Base-by-base conservation (phyloP, 1,140 invertebrate species). In the Magallana gigas region DNA sequence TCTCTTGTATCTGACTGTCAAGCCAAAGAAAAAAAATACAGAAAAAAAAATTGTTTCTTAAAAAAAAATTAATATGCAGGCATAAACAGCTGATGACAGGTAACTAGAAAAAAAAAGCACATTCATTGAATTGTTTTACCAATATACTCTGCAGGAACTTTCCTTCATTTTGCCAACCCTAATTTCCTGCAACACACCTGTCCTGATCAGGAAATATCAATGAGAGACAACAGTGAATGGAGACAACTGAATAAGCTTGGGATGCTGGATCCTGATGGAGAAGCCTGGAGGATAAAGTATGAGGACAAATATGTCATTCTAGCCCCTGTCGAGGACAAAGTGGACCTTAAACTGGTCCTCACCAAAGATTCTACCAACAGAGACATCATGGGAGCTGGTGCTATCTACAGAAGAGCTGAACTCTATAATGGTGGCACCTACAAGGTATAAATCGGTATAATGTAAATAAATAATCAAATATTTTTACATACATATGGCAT, bases 341-440 rank as follows among this genome's bases (percentile, higher is more conserved):
- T 91, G 7, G 86, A 36, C 5, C 88, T 92, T 6, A 91, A 91
- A n/a, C 80, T 92, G 64, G 62, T 88, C 6, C 57, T 84, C 57
- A 62, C 58, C 23, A 84, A 59, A 62, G 29, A 88, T 64, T 59
- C 89, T 85, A 84, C 89, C 6, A 90, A 90, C 23, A 60, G 60
- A 3, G 84, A 89, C 11, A 48, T 48, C 5, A 90, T 91, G 84
- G 86, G 85, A 81, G 85, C 89, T 68, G 91, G 88, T 29, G 89
- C 88, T 58, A 88, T 88, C 76, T 87, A 85, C 71, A 64, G 87
- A 85, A 56, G 48, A 6, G 91, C 91, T 84, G 88, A 91, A 71
- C 71, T 91, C 57, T 68, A 83, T n/a, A 81, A 89, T 83, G 88
- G 88, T 29, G 91, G 91, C 11, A 58, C 14, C 1, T 91, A 91